phyloP scores from a whole-genome alignment of 2,888 invertebrate genomes.

The Dione juno region DNA sequence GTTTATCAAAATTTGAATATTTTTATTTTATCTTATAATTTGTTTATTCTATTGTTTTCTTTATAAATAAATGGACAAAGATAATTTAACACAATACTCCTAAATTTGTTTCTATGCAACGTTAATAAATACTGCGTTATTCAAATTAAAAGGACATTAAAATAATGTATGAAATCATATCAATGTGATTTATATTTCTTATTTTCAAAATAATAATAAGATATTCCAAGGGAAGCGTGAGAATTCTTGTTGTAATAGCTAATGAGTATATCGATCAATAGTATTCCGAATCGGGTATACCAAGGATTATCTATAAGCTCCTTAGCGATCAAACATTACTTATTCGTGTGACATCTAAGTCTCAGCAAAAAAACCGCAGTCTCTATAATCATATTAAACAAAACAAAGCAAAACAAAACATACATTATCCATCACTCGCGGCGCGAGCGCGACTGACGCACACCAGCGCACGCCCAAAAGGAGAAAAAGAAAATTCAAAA shows the following conservation, averaged over 20 bases:
- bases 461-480: conserved; percentile 78
- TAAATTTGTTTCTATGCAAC: too few relatives aligned
- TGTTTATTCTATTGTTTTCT: too few relatives aligned
- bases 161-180: too few relatives aligned
- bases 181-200: neutral
- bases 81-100: too few relatives aligned
- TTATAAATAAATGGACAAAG: too few relatives aligned
- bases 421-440: conserved; percentile 73
- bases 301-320: neutral
- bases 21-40: too few relatives aligned
- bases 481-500: conserved; percentile 82
- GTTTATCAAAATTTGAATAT: too few relatives aligned
- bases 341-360: neutral
- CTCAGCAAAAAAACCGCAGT: conserved; percentile 20
- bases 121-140: too few relatives aligned
- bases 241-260: too few relatives aligned
- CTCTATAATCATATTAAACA: conserved; percentile 39
- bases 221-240: neutral
- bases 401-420: conserved; percentile 57
- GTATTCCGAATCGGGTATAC: neutral
- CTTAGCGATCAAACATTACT: neutral
- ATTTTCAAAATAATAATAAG: neutral
- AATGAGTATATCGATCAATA: neutral
- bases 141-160: too few relatives aligned
- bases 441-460: conserved; percentile 76